Conservation (phyloP, 2,888 invertebrate genomes). For the Argyresthia goedartella region DNA sequence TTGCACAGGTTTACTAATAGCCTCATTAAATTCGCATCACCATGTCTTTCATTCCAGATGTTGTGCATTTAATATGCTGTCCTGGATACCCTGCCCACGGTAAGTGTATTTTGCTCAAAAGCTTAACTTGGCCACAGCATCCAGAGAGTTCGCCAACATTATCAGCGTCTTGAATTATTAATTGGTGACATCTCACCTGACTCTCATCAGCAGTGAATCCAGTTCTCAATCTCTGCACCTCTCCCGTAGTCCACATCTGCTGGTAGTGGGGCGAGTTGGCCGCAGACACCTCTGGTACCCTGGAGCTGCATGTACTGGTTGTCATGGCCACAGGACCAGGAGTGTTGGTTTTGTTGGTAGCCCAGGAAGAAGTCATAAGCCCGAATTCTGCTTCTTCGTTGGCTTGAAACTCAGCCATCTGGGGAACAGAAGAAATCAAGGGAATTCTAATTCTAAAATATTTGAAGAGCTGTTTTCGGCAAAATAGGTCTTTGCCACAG, state of each 20-base stretch:
- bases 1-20: too few species aligned
- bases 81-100: too few species aligned
- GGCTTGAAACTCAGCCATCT: conserved; percentile 60
- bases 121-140: too few species aligned
- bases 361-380: conserved; percentile 13
- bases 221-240: conserved; percentile 37
- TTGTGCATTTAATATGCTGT: too few species aligned
- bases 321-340: conserved; percentile 2
- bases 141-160: too few species aligned
- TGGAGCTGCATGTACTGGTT: conserved; percentile 31
- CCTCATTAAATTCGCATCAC: too few species aligned
- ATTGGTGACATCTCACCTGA: conserved; percentile 27
- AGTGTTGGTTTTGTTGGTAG: background rate
- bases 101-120: too few species aligned
- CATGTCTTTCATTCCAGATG: too few species aligned
- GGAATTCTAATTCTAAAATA: background rate
- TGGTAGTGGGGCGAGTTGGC: conserved; percentile 37
- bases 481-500: too few species aligned
- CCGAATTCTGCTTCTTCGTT: conserved; percentile 53
- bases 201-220: conserved; percentile 43
- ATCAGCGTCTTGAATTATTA: too few species aligned
- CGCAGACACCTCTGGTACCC: conserved; percentile 30
- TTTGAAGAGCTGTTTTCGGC: too few species aligned
- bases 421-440: background rate
- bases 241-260: conserved; percentile 46